Percentiles rank a stretch among this genome's conserved stretches.
phyloP scores from a whole-genome alignment of 2,113 vertebrate genomes.

The Bettongia penicillata region DNA sequence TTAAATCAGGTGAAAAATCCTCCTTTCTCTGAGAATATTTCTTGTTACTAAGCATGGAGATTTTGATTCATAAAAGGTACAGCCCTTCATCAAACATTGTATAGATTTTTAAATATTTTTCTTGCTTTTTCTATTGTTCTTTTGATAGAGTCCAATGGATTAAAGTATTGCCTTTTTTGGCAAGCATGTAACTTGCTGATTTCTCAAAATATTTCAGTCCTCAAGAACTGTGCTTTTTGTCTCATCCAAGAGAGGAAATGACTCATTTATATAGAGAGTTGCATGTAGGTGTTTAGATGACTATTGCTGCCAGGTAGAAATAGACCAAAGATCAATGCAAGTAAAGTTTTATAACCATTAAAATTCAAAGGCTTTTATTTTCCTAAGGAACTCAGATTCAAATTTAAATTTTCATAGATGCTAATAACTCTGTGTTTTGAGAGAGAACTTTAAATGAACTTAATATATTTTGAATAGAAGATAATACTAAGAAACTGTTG shows the following conservation, averaged over 20 bases:
- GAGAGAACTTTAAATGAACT: not conserved
- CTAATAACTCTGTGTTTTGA: not conserved
- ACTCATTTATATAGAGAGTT: not conserved
- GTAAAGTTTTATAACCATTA: not conserved
- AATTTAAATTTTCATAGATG: not conserved
- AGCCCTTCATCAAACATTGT: not conserved
- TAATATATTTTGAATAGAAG: not conserved
- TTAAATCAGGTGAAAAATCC: not conserved
- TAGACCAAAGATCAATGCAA: not conserved
- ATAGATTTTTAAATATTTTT: not conserved
- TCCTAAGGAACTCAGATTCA: not conserved
- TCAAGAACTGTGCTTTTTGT: not conserved
- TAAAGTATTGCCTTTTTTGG: not conserved
- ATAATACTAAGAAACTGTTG: not conserved
- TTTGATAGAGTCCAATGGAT: not conserved
- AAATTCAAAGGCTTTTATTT: not conserved
- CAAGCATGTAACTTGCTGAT: not conserved
- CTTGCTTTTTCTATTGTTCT: not conserved
- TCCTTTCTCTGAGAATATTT: not conserved
- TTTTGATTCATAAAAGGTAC: not conserved
- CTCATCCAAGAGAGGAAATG: not conserved
- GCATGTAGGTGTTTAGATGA: not conserved
- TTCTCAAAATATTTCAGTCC: not conserved
- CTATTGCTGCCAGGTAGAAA: not conserved
- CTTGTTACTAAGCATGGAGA: not conserved